Percentiles rank a stretch among this genome's conserved stretches.
These are phyloP conservation scores for Todiramphus saurophagus DNA, from an alignment of 2,113 vertebrate genomes.

Conservation along the genomic window DNA sequence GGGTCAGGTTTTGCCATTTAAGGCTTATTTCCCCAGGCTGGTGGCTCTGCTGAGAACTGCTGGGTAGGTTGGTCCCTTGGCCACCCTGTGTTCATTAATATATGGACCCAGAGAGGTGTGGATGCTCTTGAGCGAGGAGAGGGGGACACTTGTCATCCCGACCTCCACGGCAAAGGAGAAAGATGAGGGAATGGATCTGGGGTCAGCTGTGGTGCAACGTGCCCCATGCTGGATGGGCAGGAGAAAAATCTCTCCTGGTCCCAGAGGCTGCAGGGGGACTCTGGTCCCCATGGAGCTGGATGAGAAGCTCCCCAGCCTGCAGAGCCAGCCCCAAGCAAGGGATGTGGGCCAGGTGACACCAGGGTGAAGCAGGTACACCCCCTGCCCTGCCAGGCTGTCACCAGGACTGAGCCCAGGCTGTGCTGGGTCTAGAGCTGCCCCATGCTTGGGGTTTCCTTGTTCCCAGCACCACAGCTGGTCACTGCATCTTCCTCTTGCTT, in stretches of 20 bases:
- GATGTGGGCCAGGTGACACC: accelerated
- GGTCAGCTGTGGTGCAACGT: accelerated
- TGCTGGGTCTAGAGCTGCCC: not conserved
- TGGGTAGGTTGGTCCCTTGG: not conserved
- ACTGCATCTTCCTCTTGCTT: not conserved
- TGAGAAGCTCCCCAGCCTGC: too few relatives aligned
- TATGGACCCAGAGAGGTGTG: not conserved
- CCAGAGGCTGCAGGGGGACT: not conserved
- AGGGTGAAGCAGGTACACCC: not conserved
- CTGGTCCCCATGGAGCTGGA: not conserved
- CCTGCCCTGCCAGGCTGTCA: not conserved
- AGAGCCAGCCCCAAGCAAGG: not conserved
- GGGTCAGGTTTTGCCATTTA: conserved; percentile 57
- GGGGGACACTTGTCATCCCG: not conserved
- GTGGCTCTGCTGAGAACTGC: not conserved
- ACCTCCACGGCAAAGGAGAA: accelerated
- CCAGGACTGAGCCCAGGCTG: not conserved
- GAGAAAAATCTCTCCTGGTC: not conserved
- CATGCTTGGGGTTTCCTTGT: not conserved
- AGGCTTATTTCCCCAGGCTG: conserved; percentile 34
- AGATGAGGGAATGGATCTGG: not conserved
- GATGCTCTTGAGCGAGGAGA: accelerated
- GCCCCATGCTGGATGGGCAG: accelerated
- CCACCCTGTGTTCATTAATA: not conserved
- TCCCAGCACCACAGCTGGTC: not conserved